Evolutionary conservation across 23 tunicate genomes (phyloP).

Genomic region (Styela plicata): DNA sequence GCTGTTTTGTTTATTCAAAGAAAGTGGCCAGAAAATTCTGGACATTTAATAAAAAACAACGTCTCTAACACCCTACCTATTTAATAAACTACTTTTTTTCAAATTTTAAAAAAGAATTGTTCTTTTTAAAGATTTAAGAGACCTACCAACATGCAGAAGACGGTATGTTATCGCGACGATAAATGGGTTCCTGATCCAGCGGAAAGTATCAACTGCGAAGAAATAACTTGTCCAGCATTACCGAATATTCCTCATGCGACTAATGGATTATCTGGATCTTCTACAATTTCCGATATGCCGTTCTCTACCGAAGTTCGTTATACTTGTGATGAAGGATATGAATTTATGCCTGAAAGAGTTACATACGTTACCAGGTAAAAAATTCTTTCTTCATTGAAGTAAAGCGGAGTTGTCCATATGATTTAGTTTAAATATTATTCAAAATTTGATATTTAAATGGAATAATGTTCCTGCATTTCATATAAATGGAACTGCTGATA

Average conservation of each 20-base stretch:
- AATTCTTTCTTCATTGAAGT: too few species aligned
- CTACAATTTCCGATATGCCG: background rate
- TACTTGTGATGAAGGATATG: constrained; percentile 58
- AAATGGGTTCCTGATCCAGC: constrained; percentile 43
- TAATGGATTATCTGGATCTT: background rate
- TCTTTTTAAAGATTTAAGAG: constrained; percentile 26
- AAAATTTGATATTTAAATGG: too few species aligned
- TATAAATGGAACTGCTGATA: too few species aligned
- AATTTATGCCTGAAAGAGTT: constrained; percentile 33
- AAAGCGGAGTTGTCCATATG: too few species aligned
- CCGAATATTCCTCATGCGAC: constrained; percentile 16
- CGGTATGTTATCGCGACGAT: constrained; percentile 12
- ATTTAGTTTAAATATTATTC: too few species aligned
- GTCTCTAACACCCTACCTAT: too few species aligned
- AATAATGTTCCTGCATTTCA: too few species aligned
- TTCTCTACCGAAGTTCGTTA: constrained; percentile 47
- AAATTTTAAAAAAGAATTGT: too few species aligned
- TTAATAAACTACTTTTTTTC: too few species aligned
- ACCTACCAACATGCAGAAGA: constrained; percentile 20
- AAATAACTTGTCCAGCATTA: constrained; percentile 18
- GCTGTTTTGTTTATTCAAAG: too few species aligned
- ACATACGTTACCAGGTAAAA: constrained; percentile 41
- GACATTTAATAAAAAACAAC: too few species aligned
- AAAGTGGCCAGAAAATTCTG: too few species aligned
- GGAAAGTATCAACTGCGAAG: constrained; percentile 27